Conservation (phyloP, 2,888 invertebrate genomes). For the Chrysina gloriosa region DNA sequence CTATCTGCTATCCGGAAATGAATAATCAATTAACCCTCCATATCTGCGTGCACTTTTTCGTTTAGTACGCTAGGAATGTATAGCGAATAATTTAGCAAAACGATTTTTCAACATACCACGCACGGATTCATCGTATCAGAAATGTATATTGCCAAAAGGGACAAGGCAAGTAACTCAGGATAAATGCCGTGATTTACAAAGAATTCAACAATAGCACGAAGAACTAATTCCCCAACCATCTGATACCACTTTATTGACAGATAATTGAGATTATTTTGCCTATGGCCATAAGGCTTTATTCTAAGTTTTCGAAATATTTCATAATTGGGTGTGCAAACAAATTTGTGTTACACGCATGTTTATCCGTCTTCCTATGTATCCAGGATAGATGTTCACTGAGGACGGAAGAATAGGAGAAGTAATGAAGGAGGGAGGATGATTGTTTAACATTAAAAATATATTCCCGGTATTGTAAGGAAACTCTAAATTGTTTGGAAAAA, state of each 20-base stretch:
- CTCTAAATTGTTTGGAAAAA: too few species aligned
- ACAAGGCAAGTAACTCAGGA: conserved; percentile 44
- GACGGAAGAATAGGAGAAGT: too few species aligned
- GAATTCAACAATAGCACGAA: conserved; percentile 41
- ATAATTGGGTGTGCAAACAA: conserved; percentile 27
- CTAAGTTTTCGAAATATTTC: conserved; percentile 26
- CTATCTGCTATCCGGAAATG: too few species aligned
- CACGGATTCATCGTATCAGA: conserved; percentile 8
- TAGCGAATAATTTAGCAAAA: background rate
- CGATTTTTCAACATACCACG: background rate
- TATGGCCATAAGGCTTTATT: conserved; percentile 31
- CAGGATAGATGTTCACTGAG: too few species aligned
- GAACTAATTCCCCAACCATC: conserved; percentile 36
- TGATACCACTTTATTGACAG: conserved; percentile 35
- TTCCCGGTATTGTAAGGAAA: too few species aligned
- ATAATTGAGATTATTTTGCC: conserved; percentile 24
- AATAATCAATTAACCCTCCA: too few species aligned
- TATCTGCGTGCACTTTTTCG: background rate
- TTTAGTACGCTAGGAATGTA: background rate
- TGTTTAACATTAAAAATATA: too few species aligned
- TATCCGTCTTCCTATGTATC: too few species aligned
- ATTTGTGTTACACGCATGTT: background rate
- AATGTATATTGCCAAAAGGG: conserved; percentile 40
- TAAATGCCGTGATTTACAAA: conserved; percentile 40
- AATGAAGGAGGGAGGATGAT: too few species aligned